Evolutionary conservation across 2,888 invertebrate genomes (phyloP), one percentile per base, ranked within the genome.

Genomic region (Strigamia maritima): DNA sequence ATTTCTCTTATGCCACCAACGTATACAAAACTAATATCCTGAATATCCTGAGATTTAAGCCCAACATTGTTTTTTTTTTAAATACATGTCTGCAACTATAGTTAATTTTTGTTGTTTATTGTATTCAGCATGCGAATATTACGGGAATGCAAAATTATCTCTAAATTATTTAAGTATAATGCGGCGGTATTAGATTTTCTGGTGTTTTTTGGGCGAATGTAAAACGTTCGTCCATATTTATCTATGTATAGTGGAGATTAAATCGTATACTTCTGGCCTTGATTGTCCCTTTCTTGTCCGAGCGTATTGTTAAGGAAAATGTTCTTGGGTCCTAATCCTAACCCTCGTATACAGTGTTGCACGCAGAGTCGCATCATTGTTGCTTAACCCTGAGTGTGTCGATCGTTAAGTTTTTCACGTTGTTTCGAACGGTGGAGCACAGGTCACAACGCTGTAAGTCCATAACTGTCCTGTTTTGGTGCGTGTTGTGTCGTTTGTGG

Each of bases 391-490:
- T 70, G 28, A 70, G 26, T 70, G 54, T 54, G 35, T 76, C 76
- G 76, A 24, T 76, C 24, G 35, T 35, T 44, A 76, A 12, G 12
- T 35, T 16, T 38, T 76, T n/a, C 24, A 76, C 76, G 1, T 44
- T 10, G 44, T 76, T 76, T 76, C 2, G 75, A 35, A 70, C 70
- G 28, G 28, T 70, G 24, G 26, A 70, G 70, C 26, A 70, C 78
- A 60, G 24, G 76, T 79, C 76, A 81, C 28, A 81, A 79, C 75
- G 79, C 81, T 35, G 81, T 81, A 84, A 95, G 90, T 86, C 93
- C 94, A 86, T 94, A 94, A 88, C 26, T 79, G 35, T 94, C 94
- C 28, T 26, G 93, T 87, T 94, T 94, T 84, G 86, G 40, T 60
- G 54, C 79, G 26, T 44, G 88, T 86, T 76, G 88, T 87, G 60